Base-by-base conservation (phyloP, 1,140 invertebrate species). In the Diorhabda sublineata region DNA sequence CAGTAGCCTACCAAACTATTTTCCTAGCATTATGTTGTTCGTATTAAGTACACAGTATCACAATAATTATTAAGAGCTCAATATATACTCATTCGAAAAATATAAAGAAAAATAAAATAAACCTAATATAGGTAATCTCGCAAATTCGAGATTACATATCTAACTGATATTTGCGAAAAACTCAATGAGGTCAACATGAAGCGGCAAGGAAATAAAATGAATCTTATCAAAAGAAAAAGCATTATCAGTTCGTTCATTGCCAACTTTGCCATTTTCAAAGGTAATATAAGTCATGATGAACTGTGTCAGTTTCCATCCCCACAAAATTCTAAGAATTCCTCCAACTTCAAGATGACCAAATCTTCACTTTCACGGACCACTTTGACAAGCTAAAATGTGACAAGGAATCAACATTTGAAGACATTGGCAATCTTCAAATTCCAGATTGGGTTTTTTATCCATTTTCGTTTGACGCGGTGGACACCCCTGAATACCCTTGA, bases 211-310 rank as follows among this genome's bases (percentile, higher is more conserved):
- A 76, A 79, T 74, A 56, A 80, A 43, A 64, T 80, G 70, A 81
- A 81, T 74, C 78, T 81, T 71, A 79, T 81, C 73, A 81, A 81
- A 76, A 78, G 74, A 78, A 80, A 80, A 76, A 75, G 73, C 61
- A 69, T 71, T 69, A 64, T 80, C 76, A 71, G 76, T 75, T 74
- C 78, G 74, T 81, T 81, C 70, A 71, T 72, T 69, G 69, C 71
- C 67, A 80, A 80, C 75, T 75, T 81, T 71, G 69, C 76, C 69
- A 56, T 80, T 69, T 69, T 77, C 75, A 80, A 80, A 69, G 74
- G 70, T 62, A 79, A 81, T 77, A 56, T 78, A 41, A 75, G 76
- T 68, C 75, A 75, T 78, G 69, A 74, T 60, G 70, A 79, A 69
- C 78, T 77, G 66, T 68, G 75, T 68, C 74, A 78, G 69, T 78